These are phyloP conservation scores for Zootoca vivipara DNA, from an alignment of 2,113 vertebrate species.

Conservation along the genomic window DNA sequence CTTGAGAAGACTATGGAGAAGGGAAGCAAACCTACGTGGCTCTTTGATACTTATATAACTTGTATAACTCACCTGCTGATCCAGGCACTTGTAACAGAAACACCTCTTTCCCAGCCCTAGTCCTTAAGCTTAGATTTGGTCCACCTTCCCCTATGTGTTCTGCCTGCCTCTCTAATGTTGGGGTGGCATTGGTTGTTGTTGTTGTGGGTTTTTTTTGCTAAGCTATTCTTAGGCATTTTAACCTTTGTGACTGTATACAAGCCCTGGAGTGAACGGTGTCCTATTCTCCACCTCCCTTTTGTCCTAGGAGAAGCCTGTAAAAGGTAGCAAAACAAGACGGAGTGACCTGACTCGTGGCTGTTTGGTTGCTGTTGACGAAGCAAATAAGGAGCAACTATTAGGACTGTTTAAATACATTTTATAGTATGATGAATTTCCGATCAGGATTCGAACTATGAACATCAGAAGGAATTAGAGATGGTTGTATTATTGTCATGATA, in stretches of 20 bases:
- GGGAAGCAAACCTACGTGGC: neutral
- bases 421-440: too few relatives aligned
- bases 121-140: neutral
- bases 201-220: constrained; percentile 42
- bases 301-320: constrained; percentile 15
- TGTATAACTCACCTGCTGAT: neutral
- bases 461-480: too few relatives aligned
- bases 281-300: constrained; percentile 50
- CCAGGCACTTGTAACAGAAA: neutral
- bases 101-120: neutral
- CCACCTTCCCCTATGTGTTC: neutral
- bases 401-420: too few relatives aligned
- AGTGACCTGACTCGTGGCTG: constrained; percentile 1
- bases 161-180: neutral
- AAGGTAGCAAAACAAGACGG: neutral
- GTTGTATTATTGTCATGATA: too few relatives aligned
- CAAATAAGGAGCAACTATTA: constrained; percentile 22
- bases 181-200: neutral
- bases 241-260: constrained; percentile 48
- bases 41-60: neutral
- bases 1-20: neutral
- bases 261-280: constrained; percentile 57
- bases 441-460: too few relatives aligned
- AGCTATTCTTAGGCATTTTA: constrained; percentile 16
- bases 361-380: neutral